Evolutionary conservation across 2,797 vertebrate species (phyloP).

Genomic region (Phaenicophaeus curvirostris): DNA sequence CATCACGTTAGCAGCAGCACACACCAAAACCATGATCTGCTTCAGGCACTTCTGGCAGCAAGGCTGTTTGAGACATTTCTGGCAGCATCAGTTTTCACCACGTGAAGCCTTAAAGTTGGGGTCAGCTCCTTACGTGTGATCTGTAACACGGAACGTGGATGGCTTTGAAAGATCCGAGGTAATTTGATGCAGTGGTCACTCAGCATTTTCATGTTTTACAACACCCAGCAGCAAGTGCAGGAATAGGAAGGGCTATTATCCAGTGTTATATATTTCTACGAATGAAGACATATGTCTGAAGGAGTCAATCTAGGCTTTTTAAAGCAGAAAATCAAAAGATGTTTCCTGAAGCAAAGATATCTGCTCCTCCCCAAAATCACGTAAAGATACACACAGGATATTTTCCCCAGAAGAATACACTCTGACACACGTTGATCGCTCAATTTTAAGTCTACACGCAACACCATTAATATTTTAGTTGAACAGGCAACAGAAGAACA

Average conservation of each 20-base stretch:
- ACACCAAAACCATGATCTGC: rapidly evolving
- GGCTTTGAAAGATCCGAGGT: neutral
- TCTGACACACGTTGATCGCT: neutral
- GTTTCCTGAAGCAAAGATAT: neutral
- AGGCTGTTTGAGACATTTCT: neutral
- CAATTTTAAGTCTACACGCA: neutral
- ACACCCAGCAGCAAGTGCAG: neutral
- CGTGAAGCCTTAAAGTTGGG: neutral
- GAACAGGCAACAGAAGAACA: neutral
- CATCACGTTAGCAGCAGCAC: neutral
- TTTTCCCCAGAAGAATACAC: neutral
- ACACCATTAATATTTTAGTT: neutral
- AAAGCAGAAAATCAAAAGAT: neutral
- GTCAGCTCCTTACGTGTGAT: neutral
- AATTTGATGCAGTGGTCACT: neutral
- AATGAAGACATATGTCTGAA: neutral
- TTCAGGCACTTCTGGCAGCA: neutral
- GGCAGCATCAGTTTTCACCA: neutral
- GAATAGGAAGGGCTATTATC: neutral
- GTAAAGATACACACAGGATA: neutral
- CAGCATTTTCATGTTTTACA: neutral
- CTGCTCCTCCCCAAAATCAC: rapidly evolving
- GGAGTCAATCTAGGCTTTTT: neutral
- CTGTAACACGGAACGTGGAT: neutral
- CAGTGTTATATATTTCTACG: rapidly evolving